These are phyloP conservation scores for Panthera uncia DNA, from an alignment of 2,113 vertebrate genomes.

Conservation along the genomic window DNA sequence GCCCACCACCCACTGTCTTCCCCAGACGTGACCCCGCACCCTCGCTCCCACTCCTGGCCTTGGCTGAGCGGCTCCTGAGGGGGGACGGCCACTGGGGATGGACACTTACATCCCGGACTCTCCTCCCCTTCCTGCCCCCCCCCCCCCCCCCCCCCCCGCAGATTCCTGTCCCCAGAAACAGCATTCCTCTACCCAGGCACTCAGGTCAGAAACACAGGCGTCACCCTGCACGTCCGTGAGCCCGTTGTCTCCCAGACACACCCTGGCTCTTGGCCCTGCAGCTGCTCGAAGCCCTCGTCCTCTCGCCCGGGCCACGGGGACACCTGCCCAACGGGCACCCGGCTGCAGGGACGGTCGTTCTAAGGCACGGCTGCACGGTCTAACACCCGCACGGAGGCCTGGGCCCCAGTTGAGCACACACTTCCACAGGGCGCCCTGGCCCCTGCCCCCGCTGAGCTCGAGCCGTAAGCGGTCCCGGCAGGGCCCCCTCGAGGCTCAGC, in stretches of 20 bases:
- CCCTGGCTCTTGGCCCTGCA: rapidly evolving
- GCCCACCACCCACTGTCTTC: background rate
- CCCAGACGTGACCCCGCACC: background rate
- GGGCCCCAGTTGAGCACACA: background rate
- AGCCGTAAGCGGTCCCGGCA: background rate
- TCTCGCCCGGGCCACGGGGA: rapidly evolving
- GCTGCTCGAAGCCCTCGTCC: background rate
- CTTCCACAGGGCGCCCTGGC: background rate
- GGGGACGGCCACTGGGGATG: background rate
- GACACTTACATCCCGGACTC: background rate
- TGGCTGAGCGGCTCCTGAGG: background rate
- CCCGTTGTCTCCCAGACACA: too few relatives aligned
- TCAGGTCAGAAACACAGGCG: background rate
- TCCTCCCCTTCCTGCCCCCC: background rate
- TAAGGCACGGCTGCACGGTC: background rate
- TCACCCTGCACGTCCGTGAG: background rate
- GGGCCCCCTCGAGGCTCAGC: background rate
- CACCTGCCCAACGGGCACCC: rapidly evolving
- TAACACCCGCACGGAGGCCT: background rate
- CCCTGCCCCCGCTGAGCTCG: background rate
- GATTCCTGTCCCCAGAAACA: background rate
- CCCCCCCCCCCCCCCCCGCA: background rate
- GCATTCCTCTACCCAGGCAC: rapidly evolving
- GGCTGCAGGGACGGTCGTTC: background rate
- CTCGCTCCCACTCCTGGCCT: background rate